These are phyloP conservation scores for Gila orcuttii DNA, from an alignment of 2,113 vertebrate genomes.

Conservation along the genomic window DNA sequence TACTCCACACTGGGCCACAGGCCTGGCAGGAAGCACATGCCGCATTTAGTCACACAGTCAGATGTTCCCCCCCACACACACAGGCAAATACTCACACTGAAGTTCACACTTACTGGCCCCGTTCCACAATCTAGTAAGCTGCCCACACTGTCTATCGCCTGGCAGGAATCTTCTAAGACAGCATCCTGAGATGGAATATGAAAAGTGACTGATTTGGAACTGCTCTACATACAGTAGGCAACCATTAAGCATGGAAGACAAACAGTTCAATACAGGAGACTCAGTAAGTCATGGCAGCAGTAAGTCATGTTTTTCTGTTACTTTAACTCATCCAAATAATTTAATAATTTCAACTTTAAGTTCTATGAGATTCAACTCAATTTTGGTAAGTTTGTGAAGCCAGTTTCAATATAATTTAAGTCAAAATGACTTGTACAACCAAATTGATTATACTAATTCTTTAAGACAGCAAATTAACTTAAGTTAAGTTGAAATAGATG, in stretches of 20 bases:
- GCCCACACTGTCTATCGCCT: not conserved
- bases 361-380: not conserved
- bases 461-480: no score
- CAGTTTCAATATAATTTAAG: not conserved
- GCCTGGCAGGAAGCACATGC: conserved; percentile 38
- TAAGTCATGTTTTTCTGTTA: no score
- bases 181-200: not conserved
- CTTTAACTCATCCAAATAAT: not conserved
- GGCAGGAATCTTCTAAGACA: not conserved
- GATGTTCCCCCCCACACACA: conserved; percentile 6
- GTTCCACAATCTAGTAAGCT: not conserved
- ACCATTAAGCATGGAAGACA: no score
- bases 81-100: not conserved
- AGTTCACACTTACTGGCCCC: not conserved
- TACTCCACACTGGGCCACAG: conserved; percentile 25
- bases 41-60: conserved; percentile 35
- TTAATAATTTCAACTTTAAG: no score
- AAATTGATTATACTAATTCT: no score
- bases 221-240: not conserved
- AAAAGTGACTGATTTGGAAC: no score
- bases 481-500: no score
- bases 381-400: not conserved
- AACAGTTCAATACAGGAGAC: not conserved
- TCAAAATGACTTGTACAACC: no score
- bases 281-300: not conserved